phyloP scores from a whole-genome alignment of 2,113 vertebrate genomes.

The Halcyon malimbica region DNA sequence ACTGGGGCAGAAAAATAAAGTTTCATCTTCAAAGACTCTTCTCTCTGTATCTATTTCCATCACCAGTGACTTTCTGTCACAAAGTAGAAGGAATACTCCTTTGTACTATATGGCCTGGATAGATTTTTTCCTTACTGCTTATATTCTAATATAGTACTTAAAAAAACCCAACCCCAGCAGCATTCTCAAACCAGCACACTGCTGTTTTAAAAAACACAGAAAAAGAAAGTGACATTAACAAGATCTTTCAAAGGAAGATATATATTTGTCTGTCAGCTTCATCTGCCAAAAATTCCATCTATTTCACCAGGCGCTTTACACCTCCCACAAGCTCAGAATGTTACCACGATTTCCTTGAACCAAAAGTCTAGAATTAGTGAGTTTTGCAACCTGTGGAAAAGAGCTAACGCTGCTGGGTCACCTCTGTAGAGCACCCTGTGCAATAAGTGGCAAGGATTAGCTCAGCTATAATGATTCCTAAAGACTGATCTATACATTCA shows the following conservation, averaged over 20 bases:
- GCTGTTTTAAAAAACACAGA: neutral
- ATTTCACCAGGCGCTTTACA: neutral
- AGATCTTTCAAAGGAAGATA: neutral
- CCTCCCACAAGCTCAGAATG: neutral
- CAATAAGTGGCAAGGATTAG: neutral
- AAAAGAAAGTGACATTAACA: neutral
- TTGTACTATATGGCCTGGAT: neutral
- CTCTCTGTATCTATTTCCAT: neutral
- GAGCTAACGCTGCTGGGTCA: neutral
- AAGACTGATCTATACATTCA: neutral
- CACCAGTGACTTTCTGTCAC: neutral
- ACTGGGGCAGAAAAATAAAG: neutral
- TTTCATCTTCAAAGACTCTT: neutral
- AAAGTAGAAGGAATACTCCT: neutral
- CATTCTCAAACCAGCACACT: neutral
- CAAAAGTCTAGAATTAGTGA: neutral
- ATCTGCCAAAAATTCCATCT: neutral
- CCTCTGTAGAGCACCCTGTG: neutral
- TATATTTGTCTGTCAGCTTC: slow-evolving; percentile 9
- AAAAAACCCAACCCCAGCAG: neutral
- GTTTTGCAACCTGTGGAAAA: neutral
- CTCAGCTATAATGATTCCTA: neutral
- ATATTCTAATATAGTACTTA: neutral
- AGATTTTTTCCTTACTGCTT: neutral
- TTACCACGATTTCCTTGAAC: neutral